These are phyloP conservation scores for Lota lota DNA, from an alignment of 2,113 vertebrate species.

Conservation along the genomic window DNA sequence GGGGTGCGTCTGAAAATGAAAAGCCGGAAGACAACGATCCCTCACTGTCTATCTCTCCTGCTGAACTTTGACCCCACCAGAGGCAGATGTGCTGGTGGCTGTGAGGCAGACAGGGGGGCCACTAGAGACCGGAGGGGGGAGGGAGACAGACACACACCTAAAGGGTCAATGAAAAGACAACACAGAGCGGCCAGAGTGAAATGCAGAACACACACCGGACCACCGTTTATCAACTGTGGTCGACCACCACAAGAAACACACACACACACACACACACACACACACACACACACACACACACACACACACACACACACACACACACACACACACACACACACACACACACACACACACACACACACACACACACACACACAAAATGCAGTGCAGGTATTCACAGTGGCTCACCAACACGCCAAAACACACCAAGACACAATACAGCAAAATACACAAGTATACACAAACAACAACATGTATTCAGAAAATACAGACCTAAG, in stretches of 20 bases:
- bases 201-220: not conserved
- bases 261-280: constrained; percentile 1
- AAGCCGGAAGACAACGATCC: constrained; percentile 44
- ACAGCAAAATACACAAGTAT: no score
- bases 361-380: constrained; percentile 7
- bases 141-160: constrained; percentile 42
- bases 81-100: constrained; percentile 34
- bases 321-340: constrained; percentile 4
- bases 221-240: no score
- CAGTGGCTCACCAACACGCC: not conserved
- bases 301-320: not conserved
- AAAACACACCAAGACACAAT: no score
- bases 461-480: no score
- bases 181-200: not conserved
- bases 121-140: constrained; percentile 37
- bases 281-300: constrained; percentile 1
- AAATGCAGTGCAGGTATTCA: no score
- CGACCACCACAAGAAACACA: not conserved
- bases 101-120: constrained; percentile 33
- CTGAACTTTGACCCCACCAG: not conserved
- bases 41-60: constrained; percentile 33
- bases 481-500: no score
- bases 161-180: constrained; percentile 58
- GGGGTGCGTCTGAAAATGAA: constrained; percentile 24
- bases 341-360: constrained; percentile 9